Percentiles rank a stretch among this genome's conserved stretches.
These are phyloP conservation scores for Actias luna DNA, from an alignment of 2,888 invertebrate species.

Conservation along the genomic window DNA sequence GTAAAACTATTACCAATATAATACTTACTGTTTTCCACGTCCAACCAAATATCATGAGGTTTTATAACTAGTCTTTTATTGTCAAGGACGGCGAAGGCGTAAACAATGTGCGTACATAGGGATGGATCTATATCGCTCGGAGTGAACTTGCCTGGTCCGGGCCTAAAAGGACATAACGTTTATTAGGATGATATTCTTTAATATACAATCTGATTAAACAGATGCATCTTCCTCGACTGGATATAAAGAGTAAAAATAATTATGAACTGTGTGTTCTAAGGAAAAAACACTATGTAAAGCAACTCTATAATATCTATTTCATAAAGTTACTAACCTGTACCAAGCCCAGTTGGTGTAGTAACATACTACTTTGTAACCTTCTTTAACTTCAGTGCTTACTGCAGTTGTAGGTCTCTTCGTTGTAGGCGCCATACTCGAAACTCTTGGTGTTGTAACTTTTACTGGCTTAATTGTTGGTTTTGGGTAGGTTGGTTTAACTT, in stretches of 20 bases:
- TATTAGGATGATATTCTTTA: no score
- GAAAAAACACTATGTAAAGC: background rate
- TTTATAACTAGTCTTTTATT: conserved; percentile 88
- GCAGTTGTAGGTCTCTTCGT: conserved; percentile 47
- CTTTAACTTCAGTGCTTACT: conserved; percentile 37
- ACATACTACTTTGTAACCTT: conserved; percentile 89
- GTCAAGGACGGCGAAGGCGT: conserved; percentile 94
- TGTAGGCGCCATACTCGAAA: conserved; percentile 40
- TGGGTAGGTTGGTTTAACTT: conserved; percentile 52
- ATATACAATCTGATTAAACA: background rate
- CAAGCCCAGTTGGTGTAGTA: conserved; percentile 98
- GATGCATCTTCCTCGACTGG: background rate
- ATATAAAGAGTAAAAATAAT: background rate
- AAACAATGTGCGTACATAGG: conserved; percentile 95
- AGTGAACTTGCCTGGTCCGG: conserved; percentile 89
- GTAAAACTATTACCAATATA: background rate
- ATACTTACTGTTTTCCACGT: conserved; percentile 91
- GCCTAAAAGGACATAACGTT: conserved; percentile 66
- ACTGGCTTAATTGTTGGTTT: conserved; percentile 27
- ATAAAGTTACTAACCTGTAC: conserved; percentile 81
- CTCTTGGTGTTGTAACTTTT: conserved; percentile 26
- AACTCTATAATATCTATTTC: background rate
- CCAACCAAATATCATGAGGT: conserved; percentile 94
- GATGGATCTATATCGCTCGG: conserved; percentile 92
- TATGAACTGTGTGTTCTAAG: background rate